These are phyloP conservation scores for Antheraea mylitta DNA, from an alignment of 1,140 invertebrate species.

Conservation along the genomic window DNA sequence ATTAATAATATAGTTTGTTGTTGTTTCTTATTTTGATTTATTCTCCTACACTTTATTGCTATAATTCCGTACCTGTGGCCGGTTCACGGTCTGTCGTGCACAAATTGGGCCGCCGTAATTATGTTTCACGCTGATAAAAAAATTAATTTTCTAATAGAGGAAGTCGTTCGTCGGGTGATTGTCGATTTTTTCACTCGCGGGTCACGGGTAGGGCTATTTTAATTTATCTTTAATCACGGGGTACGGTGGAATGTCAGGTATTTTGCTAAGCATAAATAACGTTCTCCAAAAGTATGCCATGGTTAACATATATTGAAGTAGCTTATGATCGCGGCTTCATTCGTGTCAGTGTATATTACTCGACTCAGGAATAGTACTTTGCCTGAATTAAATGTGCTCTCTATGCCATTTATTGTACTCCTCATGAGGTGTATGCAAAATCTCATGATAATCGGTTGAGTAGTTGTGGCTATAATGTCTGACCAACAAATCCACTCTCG, in stretches of 20 bases:
- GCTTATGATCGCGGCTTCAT: no score
- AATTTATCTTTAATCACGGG: slow-evolving; percentile 8
- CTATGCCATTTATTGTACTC: no score
- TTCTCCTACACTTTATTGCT: not conserved
- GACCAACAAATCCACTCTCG: no score
- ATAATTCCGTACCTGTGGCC: not conserved
- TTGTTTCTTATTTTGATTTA: not conserved
- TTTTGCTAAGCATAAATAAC: not conserved
- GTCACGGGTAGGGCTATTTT: slow-evolving; percentile 5
- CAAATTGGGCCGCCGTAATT: slow-evolving; percentile 39
- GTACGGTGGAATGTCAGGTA: not conserved
- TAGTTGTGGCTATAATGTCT: no score
- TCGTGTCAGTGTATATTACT: no score
- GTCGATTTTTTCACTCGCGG: slow-evolving; percentile 13
- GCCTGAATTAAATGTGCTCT: no score
- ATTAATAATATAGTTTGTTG: no score
- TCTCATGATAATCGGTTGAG: no score
- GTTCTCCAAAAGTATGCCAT: not conserved
- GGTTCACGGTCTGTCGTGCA: slow-evolving; percentile 31
- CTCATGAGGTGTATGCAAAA: no score
- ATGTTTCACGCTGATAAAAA: slow-evolving; percentile 29
- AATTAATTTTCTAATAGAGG: slow-evolving; percentile 28
- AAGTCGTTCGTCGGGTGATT: slow-evolving; percentile 25
- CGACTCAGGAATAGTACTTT: no score
- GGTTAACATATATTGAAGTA: no score